Evolutionary conservation across 1,140 invertebrate genomes (phyloP), one percentile per base, ranked within the genome.

Genomic region (Tetragnatha versicolor): DNA sequence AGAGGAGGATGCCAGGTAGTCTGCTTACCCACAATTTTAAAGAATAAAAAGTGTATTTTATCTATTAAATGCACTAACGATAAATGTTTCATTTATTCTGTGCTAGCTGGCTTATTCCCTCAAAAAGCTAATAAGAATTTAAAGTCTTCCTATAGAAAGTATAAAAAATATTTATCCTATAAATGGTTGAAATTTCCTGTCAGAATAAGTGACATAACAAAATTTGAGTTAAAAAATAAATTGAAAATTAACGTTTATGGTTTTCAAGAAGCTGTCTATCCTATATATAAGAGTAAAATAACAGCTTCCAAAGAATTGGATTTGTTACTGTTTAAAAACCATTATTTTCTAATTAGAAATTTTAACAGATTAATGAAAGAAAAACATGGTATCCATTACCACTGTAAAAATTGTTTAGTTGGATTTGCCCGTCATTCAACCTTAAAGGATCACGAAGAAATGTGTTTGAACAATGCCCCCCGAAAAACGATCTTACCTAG

Each of bases 341-440:
- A 72, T 58, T 72, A 55, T 12, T 72, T 37, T 53, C n/a, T 72
- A 29, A 72, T 72, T 29, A 42, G 9, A 55, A 58, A 72, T 58
- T 72, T 72, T 42, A 58, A 72, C 31, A 58, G 20, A 58, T 29
- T 72, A 6, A 3, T 72, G 7, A 25, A 42, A 6, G 20, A 17
- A 0, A 53, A 72, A 20, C 12, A n/a, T 20, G 22, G 33, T 42
- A 47, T 22, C 22, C 14, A 39, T 42, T 29, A 27, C 35, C 58
- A n/a, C 42, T 72, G 51, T 17, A 72, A 72, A 58, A 58, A 37
- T 37, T 72, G 68, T 29, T 39, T 72, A 29, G 58, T 14, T 17
- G 51, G 68, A 2, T 72, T 58, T 58, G 29, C 31, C n/a, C 37
- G 35, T 25, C 31, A 58, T 5, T 42, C 35, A 14, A 33, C 49